Conservation (phyloP, 1,140 invertebrate species). For the Philaenus spumarius region DNA sequence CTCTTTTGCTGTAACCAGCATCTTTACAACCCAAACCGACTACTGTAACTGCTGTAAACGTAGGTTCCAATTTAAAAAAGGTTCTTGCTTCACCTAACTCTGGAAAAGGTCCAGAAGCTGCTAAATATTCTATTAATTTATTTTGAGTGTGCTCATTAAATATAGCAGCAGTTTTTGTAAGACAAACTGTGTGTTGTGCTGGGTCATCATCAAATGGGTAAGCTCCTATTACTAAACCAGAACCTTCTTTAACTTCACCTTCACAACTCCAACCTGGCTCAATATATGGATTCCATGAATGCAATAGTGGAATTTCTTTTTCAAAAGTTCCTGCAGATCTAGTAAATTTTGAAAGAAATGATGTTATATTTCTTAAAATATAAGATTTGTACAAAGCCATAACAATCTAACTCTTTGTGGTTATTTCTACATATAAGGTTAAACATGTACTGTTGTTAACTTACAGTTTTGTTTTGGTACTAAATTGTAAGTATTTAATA, state of each 20-base stretch:
- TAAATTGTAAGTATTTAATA: no score
- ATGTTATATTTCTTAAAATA: no score
- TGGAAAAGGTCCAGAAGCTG: constrained; percentile 11
- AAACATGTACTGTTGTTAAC: no score
- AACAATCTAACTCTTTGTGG: no score
- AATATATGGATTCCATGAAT: not conserved
- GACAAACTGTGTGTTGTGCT: not conserved
- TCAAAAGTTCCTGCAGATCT: not conserved
- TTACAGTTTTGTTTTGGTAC: no score
- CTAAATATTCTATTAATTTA: constrained; percentile 10
- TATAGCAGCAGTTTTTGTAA: constrained; percentile 4
- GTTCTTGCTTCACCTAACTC: constrained; percentile 52
- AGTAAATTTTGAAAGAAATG: no score
- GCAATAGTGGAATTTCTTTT: not conserved
- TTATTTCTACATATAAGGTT: no score
- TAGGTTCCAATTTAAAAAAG: constrained; percentile 53
- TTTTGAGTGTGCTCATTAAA: constrained; percentile 6
- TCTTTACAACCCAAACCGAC: constrained; percentile 60
- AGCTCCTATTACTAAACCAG: not conserved
- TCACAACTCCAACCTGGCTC: not conserved
- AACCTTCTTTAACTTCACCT: not conserved
- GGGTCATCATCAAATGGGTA: constrained; percentile 5
- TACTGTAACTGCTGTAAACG: constrained; percentile 56
- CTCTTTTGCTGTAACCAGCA: constrained; percentile 50
- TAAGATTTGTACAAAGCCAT: no score